Percentiles rank a stretch among this genome's conserved stretches.
phyloP scores from a whole-genome alignment of 2,888 invertebrate species.

The Sarcophaga caerulescens region DNA sequence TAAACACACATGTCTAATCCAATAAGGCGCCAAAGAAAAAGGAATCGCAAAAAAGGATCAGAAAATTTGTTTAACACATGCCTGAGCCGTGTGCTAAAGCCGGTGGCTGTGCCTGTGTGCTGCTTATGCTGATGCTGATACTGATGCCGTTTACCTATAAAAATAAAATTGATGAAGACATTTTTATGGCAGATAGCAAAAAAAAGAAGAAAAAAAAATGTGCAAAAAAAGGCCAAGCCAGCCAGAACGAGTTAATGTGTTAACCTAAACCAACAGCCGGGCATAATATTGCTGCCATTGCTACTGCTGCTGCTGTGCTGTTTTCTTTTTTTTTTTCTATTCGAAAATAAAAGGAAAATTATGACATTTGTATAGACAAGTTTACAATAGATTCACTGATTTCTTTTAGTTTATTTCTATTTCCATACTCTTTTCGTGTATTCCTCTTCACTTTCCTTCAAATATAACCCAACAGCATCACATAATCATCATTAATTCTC shows the following conservation, averaged over 20 bases:
- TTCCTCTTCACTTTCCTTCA: conserved; percentile 1
- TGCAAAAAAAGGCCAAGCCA: too few relatives aligned
- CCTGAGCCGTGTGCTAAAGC: too few relatives aligned
- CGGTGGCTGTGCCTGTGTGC: neutral
- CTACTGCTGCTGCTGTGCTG: neutral
- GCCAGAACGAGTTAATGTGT: conserved; percentile 42
- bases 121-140: neutral
- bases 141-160: neutral
- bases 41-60: neutral
- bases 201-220: conserved; percentile 32
- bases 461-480: conserved; percentile 25
- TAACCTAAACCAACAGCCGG: conserved; percentile 14
- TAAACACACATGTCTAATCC: conserved; percentile 37
- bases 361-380: conserved; percentile 64
- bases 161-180: conserved; percentile 61
- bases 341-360: conserved; percentile 55
- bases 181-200: conserved; percentile 45
- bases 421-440: neutral
- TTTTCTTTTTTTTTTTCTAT: too few relatives aligned
- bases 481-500: conserved; percentile 62
- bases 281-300: neutral
- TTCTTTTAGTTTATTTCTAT: conserved; percentile 41
- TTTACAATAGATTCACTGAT: conserved; percentile 63
- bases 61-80: neutral
- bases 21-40: conserved; percentile 4